These are phyloP conservation scores for Lamprologus lemairii DNA, from an alignment of 2,113 vertebrate genomes.

Conservation along the genomic window DNA sequence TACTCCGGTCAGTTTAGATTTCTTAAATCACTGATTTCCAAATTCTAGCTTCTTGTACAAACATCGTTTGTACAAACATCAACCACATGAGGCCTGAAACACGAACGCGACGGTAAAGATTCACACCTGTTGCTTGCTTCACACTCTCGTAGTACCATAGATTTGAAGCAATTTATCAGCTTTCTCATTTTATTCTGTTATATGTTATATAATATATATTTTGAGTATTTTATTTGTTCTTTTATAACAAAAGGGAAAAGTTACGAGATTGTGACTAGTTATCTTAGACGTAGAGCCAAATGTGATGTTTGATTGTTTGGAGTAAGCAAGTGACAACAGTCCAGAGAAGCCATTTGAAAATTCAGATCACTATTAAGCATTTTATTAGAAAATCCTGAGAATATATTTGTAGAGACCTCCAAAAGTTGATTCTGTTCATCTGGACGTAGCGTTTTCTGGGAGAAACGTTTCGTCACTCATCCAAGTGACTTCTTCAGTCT, in stretches of 20 bases:
- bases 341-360: rapidly evolving
- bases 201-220: not conserved
- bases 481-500: too few species aligned
- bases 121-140: not conserved
- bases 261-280: not conserved
- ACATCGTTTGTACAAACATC: not conserved
- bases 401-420: not conserved
- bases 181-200: not conserved
- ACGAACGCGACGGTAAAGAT: rapidly evolving
- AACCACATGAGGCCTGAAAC: not conserved
- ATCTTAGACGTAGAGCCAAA: not conserved
- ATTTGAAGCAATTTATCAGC: not conserved
- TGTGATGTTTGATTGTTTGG: not conserved
- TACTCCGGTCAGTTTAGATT: rapidly evolving
- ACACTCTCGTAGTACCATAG: not conserved
- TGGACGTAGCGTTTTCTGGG: too few species aligned
- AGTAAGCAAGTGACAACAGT: not conserved
- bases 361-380: rapidly evolving
- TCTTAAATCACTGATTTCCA: rapidly evolving
- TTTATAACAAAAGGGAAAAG: not conserved
- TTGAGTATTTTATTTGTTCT: not conserved
- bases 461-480: too few species aligned
- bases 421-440: too few species aligned
- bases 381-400: not conserved
- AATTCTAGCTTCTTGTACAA: not conserved